Base-by-base conservation (phyloP, 2,888 invertebrate genomes). In the Parnassius smintheus region DNA sequence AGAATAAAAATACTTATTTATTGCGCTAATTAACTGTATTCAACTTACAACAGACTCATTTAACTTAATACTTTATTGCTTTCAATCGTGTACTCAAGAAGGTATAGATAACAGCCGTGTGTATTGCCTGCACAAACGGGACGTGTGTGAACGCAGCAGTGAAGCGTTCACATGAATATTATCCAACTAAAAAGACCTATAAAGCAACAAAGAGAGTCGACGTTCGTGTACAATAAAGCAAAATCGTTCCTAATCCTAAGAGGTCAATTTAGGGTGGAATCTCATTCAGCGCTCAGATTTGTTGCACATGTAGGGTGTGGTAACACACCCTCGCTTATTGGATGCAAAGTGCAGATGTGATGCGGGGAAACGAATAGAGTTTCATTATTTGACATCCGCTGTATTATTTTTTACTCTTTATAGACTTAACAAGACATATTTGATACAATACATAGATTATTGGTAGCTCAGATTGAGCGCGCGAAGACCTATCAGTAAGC, bases 121-220 rank as follows among this genome's bases (percentile, higher is more conserved):
- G 63, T 60, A 56, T n/a, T 51, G 35, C n/a, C 56, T 35, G 13
- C 41, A 60, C 64, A 64, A 64, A 69, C 72, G 75, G 70, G 62
- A 71, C 78, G 75, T 83, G 81, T 87, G 85, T 80, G 84, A 86
- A 84, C 76, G 72, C 70, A 73, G 77, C 75, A 78, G 77, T 70
- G 78, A 75, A 74, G 78, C 76, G 78, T 85, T 85, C 85, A 80
- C 85, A 86, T 81, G 80, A 73, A 53, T 49, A 64, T 64, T 64
- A 56, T 60, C 64, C 64, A 64, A 56, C 56, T 59, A 60, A 78
- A 59, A 65, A 73, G 82, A 79, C 60, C 80, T 65, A 69, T 68
- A 64, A 68, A 67, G 72, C 69, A 74, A 75, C 69, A 76, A 75
- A 72, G 73, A 68, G 64, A 59, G 49, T 41, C 54, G 25, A 57